phyloP scores from a whole-genome alignment of 1,140 invertebrate genomes.

The Cardiocondyla obscurior region DNA sequence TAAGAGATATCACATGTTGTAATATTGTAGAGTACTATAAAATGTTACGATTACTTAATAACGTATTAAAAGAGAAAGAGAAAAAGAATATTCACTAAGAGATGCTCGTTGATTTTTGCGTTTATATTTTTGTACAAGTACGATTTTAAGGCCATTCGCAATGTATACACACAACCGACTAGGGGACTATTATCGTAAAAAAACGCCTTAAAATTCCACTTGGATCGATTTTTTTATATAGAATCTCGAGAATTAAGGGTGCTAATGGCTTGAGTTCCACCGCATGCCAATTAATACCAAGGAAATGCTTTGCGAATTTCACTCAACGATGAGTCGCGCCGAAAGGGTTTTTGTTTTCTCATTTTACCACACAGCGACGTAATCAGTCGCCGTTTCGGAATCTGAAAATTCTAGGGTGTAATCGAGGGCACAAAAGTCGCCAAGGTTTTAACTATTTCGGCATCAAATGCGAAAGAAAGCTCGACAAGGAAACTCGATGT shows the following conservation, averaged over 20 bases:
- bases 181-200: slow-evolving; percentile 52
- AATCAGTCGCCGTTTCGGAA: neutral
- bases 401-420: neutral
- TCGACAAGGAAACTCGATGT: neutral
- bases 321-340: slow-evolving; percentile 47
- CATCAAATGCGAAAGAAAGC: neutral
- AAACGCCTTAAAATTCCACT: slow-evolving; percentile 68
- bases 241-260: slow-evolving; percentile 63
- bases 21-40: slow-evolving; percentile 77
- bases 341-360: slow-evolving; percentile 47
- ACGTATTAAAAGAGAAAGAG: slow-evolving; percentile 69
- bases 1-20: slow-evolving; percentile 80
- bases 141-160: slow-evolving; percentile 63
- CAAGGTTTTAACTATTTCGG: neutral
- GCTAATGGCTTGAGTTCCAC: slow-evolving; percentile 67
- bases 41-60: slow-evolving; percentile 78
- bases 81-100: slow-evolving; percentile 61
- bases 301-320: slow-evolving; percentile 63
- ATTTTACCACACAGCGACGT: slow-evolving; percentile 11
- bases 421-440: neutral
- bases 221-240: slow-evolving; percentile 54
- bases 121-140: slow-evolving; percentile 65
- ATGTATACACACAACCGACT: slow-evolving; percentile 40
- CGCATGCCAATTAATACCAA: slow-evolving; percentile 43
- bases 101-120: slow-evolving; percentile 71